Evolutionary conservation across 2,888 invertebrate genomes (phyloP).

Genomic region (Azorinus chamasolen): DNA sequence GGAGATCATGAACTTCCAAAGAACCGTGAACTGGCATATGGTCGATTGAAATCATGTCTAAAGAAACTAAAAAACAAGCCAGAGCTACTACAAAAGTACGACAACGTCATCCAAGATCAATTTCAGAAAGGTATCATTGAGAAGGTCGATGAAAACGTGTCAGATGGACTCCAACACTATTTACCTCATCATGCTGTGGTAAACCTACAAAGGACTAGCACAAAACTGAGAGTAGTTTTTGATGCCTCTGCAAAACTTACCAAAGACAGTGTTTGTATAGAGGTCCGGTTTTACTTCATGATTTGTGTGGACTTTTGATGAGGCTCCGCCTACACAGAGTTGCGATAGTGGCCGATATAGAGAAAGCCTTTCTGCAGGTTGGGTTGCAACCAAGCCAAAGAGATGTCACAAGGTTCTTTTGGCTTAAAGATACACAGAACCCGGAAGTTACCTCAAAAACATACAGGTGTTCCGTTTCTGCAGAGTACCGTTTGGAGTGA

Average conservation of each 20-base stretch:
- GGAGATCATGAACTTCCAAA: conserved; percentile 13
- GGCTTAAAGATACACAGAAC: too few relatives aligned
- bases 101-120: conserved; percentile 28
- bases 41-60: conserved; percentile 25
- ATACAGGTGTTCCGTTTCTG: conserved; percentile 32
- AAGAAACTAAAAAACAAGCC: conserved; percentile 22
- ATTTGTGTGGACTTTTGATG: conserved; percentile 27
- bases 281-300: conserved; percentile 17
- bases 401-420: too few relatives aligned
- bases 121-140: conserved; percentile 32
- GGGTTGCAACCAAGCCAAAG: too few relatives aligned
- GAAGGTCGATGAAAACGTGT: conserved; percentile 1
- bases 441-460: not conserved
- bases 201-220: conserved; percentile 19
- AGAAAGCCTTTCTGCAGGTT: too few relatives aligned
- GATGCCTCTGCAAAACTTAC: conserved; percentile 22
- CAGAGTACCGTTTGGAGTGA: conserved; percentile 36
- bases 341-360: conserved; percentile 24
- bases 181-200: conserved; percentile 39
- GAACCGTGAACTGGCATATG: conserved; percentile 29
- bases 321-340: conserved; percentile 26
- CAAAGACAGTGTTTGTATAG: too few relatives aligned
- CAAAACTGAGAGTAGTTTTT: conserved; percentile 25
- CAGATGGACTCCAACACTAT: conserved; percentile 19
- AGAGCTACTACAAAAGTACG: conserved; percentile 31